Evolutionary conservation across 2,888 invertebrate genomes (phyloP).

Genomic region (Temnothorax rugatulus): DNA sequence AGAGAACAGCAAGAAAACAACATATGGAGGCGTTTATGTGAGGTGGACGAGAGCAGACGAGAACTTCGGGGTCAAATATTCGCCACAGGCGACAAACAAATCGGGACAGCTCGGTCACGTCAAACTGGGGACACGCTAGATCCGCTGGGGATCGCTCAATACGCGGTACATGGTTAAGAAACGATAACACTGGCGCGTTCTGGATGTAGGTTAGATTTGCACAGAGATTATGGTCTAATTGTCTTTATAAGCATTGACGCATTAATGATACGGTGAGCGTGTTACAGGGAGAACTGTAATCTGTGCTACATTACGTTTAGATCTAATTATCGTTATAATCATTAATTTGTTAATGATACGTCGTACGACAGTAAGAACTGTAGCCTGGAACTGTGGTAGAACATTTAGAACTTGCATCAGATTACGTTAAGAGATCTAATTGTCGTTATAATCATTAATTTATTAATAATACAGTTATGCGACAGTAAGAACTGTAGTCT

Average conservation of each 20-base stretch:
- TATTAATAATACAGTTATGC: background rate
- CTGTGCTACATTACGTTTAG: too few relatives aligned
- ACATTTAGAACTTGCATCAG: background rate
- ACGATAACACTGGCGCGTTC: background rate
- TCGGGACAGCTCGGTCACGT: background rate
- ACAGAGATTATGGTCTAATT: background rate
- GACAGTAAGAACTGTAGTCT: background rate
- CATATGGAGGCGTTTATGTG: constrained; percentile 34
- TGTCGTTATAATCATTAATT: background rate
- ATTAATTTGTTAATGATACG: too few relatives aligned
- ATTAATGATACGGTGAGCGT: background rate
- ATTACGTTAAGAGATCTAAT: background rate
- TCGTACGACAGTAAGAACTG: background rate
- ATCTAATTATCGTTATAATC: background rate
- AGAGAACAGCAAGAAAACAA: constrained; percentile 2
- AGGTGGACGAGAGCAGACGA: background rate
- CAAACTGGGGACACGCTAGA: background rate
- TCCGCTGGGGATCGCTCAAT: too few relatives aligned
- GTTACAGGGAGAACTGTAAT: too few relatives aligned
- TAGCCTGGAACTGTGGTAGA: background rate
- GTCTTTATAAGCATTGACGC: too few relatives aligned
- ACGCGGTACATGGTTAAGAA: too few relatives aligned
- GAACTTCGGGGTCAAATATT: background rate
- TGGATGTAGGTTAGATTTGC: constrained; percentile 23
- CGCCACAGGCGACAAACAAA: background rate